Base-by-base conservation (phyloP, 2,888 invertebrate genomes). In the Agrotis exclamationis region DNA sequence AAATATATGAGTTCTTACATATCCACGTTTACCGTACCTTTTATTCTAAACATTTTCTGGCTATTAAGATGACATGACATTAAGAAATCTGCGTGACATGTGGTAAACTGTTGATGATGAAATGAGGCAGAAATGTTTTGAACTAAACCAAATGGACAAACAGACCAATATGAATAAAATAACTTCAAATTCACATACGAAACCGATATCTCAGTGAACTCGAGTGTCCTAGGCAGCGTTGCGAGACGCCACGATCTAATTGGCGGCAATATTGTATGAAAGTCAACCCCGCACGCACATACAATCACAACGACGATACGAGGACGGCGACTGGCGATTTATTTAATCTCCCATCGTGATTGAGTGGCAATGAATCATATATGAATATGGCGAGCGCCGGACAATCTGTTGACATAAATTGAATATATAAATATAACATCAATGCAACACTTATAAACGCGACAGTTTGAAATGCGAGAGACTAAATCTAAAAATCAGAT, bases 361-460 rank as follows among this genome's bases (percentile, higher is more conserved):
- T 91, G 88, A 91, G 87, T 83, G 83, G 84, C 91, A 91, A 91
- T 91, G 89, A 92, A 92, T 92, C 90, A 91, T 87, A 91, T 87
- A 85, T 86, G 84, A 87, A 84, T 70, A 74, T 63, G 63, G 82
- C 84, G 85, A 85, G 84, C 85, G 82, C 73, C 78, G 76, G 77
- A 75, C 86, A 82, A 85, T 87, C 82, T 88, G 91, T 92, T 92
- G 91, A 83, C 82, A 90, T 85, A 88, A 91, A 94, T 92, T 93
- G 91, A 93, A 92, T 90, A 91, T 89, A 91, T 91, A 39, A 91
- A 87, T 88, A 85, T 83, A 82, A 66, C 82, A 84, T 84, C 85
- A 78, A 84, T 82, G 81, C 74, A 85, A 86, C 82, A 78, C 66
- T 74, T 82, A 84, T 82, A 86, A 86, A 87, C 71, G 74, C 81